Conservation (phyloP, 1,140 invertebrate species). For the Pseudomyrmex gracilis region DNA sequence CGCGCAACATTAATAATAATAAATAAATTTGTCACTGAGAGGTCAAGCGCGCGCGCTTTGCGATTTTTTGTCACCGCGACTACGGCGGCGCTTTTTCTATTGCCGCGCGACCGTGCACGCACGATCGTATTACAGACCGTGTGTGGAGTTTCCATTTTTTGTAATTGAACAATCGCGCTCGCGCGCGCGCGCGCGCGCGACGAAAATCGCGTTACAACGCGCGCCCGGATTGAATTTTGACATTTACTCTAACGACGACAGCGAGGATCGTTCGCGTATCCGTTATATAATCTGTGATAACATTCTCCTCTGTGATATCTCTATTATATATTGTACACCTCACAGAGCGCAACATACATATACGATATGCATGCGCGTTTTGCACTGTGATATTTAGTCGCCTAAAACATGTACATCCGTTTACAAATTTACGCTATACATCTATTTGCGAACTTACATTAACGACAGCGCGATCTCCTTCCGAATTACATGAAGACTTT, state of each 20-base stretch:
- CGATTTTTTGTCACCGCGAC: too few relatives aligned
- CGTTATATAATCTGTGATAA: constrained; percentile 42
- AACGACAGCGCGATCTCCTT: neutral
- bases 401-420: neutral
- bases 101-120: too few relatives aligned
- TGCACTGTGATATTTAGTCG: constrained; percentile 4
- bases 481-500: neutral
- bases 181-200: too few relatives aligned
- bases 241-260: neutral
- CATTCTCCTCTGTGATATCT: constrained; percentile 8
- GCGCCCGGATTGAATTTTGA: too few relatives aligned
- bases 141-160: too few relatives aligned
- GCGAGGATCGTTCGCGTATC: constrained; percentile 19
- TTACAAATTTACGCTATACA: constrained; percentile 15
- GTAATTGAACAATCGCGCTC: too few relatives aligned
- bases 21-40: constrained; percentile 13
- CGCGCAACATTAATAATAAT: neutral
- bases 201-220: too few relatives aligned
- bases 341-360: neutral
- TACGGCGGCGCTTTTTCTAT: too few relatives aligned
- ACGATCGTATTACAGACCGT: too few relatives aligned
- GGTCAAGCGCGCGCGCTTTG: too few relatives aligned
- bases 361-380: constrained; percentile 3
- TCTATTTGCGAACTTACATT: constrained; percentile 30
- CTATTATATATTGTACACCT: constrained; percentile 31